Evolutionary conservation across 1,140 invertebrate genomes (phyloP).

Genomic region (Muscidifurax raptorellus): DNA sequence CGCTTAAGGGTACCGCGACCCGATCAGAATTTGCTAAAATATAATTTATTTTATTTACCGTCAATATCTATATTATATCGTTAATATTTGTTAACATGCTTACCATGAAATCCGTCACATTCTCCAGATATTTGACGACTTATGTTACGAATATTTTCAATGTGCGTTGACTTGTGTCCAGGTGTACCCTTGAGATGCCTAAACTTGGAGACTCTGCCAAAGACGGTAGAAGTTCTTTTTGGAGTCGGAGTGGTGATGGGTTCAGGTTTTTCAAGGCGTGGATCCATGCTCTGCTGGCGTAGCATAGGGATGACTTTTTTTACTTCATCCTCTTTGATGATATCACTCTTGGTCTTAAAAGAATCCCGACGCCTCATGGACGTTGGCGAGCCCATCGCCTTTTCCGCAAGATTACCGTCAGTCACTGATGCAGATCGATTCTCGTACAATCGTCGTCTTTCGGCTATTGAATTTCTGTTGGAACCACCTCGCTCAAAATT

Average conservation of each 20-base stretch:
- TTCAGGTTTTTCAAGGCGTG: constrained; percentile 72
- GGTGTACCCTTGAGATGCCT: constrained; percentile 93
- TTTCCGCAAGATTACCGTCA: constrained; percentile 78
- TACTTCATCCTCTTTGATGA: constrained; percentile 77
- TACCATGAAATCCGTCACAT: constrained; percentile 94
- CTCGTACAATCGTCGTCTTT: constrained; percentile 85
- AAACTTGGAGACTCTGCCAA: constrained; percentile 94
- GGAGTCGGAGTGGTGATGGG: constrained; percentile 75
- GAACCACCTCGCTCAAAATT: constrained; percentile 77
- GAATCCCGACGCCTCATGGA: constrained; percentile 81
- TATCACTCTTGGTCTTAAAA: constrained; percentile 76
- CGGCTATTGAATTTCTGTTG: constrained; percentile 85
- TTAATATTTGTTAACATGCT: constrained; percentile 52
- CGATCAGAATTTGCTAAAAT: constrained; percentile 86
- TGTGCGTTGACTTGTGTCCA: constrained; percentile 91
- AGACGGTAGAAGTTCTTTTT: constrained; percentile 90
- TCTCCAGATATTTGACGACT: constrained; percentile 94
- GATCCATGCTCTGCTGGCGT: constrained; percentile 76
- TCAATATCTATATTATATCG: not conserved
- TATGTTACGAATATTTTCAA: constrained; percentile 94
- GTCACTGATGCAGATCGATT: constrained; percentile 79
- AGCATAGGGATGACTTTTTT: constrained; percentile 76
- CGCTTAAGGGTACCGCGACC: constrained; percentile 90
- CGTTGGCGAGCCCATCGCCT: constrained; percentile 82
- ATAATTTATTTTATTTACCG: not conserved